Conservation (phyloP, 2,113 vertebrate species). For the Alosa alosa region DNA sequence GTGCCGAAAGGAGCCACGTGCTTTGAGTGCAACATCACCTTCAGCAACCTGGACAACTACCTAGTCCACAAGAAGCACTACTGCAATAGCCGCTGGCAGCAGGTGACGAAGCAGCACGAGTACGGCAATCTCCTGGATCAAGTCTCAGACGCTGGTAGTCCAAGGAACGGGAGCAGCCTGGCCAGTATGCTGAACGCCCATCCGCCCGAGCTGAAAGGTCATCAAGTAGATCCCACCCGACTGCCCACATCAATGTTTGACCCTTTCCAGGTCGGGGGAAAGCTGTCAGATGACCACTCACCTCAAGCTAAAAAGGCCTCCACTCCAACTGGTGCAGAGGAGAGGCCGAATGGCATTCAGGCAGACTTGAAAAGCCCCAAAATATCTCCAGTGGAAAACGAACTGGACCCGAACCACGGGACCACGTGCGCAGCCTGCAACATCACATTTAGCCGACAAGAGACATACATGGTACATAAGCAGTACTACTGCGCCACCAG, state of each 20-base stretch:
- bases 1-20: constrained; percentile 86
- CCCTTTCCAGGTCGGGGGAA: constrained; percentile 72
- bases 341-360: constrained; percentile 76
- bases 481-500: constrained; percentile 87
- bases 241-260: constrained; percentile 77
- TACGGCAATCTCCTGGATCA: constrained; percentile 78
- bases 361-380: constrained; percentile 72
- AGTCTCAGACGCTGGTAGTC: constrained; percentile 75
- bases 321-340: constrained; percentile 62
- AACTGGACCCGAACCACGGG: constrained; percentile 75
- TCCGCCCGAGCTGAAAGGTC: constrained; percentile 73
- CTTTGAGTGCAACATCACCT: constrained; percentile 89
- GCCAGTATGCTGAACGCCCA: constrained; percentile 73
- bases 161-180: constrained; percentile 71
- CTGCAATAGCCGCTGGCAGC: constrained; percentile 85
- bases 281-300: constrained; percentile 75
- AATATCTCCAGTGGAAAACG: constrained; percentile 67
- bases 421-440: constrained; percentile 86
- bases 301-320: constrained; percentile 76
- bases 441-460: constrained; percentile 85
- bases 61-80: constrained; percentile 90
- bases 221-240: constrained; percentile 73
- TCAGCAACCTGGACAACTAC: constrained; percentile 87
- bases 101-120: constrained; percentile 80
- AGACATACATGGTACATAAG: constrained; percentile 86